phyloP scores from a whole-genome alignment of 2,888 invertebrate species.

The Platycheirus rosarum region DNA sequence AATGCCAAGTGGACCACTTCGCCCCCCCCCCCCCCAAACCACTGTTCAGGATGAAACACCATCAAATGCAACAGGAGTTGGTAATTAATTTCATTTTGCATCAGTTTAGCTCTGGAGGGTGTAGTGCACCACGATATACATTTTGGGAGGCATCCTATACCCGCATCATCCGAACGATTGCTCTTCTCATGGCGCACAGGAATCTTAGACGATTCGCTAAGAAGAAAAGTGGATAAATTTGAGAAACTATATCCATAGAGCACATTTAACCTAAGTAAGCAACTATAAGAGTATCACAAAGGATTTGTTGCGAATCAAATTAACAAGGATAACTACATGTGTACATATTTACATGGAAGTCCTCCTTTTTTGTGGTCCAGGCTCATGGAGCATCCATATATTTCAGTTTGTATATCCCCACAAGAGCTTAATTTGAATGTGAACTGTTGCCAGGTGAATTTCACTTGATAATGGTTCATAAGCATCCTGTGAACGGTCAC shows the following conservation, averaged over 20 bases:
- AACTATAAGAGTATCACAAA: conserved; percentile 67
- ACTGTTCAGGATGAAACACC: background rate
- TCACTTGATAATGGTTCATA: too few relatives aligned
- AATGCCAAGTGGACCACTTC: background rate
- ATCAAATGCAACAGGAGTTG: conserved; percentile 16
- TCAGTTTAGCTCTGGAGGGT: background rate
- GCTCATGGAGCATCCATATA: background rate
- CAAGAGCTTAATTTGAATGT: conserved; percentile 13
- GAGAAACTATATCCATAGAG: conserved; percentile 9
- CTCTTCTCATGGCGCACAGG: conserved; percentile 17
- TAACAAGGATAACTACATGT: conserved; percentile 63
- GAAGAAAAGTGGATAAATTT: conserved; percentile 23
- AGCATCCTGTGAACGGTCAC: too few relatives aligned
- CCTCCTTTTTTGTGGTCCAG: conserved; percentile 3
- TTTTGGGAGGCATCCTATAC: conserved; percentile 5
- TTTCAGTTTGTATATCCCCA: background rate
- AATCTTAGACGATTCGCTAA: conserved; percentile 45
- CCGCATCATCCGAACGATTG: conserved; percentile 17
- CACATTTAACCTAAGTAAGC: conserved; percentile 49
- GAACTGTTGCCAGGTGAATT: conserved; percentile 3
- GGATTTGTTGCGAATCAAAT: conserved; percentile 70
- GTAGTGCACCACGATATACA: background rate
- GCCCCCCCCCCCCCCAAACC: background rate
- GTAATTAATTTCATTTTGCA: conserved; percentile 43
- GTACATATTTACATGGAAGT: conserved; percentile 37